Base-by-base conservation (phyloP, 2,797 vertebrate species). In the Garrulus glandarius region DNA sequence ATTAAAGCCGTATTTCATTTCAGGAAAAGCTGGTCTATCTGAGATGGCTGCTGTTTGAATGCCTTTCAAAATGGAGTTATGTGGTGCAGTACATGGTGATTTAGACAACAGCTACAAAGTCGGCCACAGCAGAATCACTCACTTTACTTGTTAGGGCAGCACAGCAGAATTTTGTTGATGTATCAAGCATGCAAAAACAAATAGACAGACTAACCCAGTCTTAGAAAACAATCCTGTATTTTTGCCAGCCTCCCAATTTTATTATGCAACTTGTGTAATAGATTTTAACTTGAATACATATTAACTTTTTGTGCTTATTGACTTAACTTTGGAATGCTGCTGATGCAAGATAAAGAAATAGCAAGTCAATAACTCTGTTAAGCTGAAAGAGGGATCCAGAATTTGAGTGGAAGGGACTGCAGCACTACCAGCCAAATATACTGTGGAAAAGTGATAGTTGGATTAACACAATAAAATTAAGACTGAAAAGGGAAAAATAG, bases 131-230 rank as follows among this genome's bases (percentile, higher is more conserved):
- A 57, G 59, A 83, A 74, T 75, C 1, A 0, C 63, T 92, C 15
- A 0, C 11, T 92, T 84, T 63, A 67, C 67, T 83, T 92, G 60
- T 69, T 67, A 63, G 53, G 67, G 52, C 87, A 90, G 57, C 59
- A 47, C 22, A 76, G 37, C 47, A 76, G 68, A 80, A 64, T 88
- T 72, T 56, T 90, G 61, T 88, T 95, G 79, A 56, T 87, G 52
- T 47, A 82, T 70, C 37, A 70, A 92, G n/a, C n/a, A 29, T 56
- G 57, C 92, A 15, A 95, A 97, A 96, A 64, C 65, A 81, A 94
- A 90, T 6, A 72, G 43, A 22, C 37, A 44, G 83, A 44, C 67
- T 90, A 92, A 74, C 22, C 34, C n/a, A 64, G 59, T 87, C 47
- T n/a, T 77, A 44, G 68, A 64, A 84, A 93, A 79, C 34, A 84